phyloP scores from a whole-genome alignment of 2,888 invertebrate species.

The Podabrus alpinus region DNA sequence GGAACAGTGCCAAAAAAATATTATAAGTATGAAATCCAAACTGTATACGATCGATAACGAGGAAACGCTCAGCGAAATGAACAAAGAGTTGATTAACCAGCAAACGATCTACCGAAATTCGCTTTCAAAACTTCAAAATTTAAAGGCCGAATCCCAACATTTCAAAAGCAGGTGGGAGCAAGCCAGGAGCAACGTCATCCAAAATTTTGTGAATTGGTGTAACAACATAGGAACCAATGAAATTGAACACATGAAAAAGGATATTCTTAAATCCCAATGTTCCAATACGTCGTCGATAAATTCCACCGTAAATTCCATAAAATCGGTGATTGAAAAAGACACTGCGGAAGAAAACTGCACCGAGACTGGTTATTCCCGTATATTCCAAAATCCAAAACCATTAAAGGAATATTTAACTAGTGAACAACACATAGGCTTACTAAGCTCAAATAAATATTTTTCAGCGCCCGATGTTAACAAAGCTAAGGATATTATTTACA shows the following conservation, averaged over 20 bases:
- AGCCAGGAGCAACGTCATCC: slow-evolving; percentile 38
- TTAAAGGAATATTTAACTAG: background rate
- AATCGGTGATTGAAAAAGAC: background rate
- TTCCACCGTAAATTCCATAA: background rate
- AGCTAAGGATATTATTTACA: background rate
- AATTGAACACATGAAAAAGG: no score
- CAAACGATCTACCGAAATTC: slow-evolving; percentile 46
- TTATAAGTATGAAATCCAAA: slow-evolving; percentile 40
- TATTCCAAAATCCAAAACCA: background rate
- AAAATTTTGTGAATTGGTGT: slow-evolving; percentile 29
- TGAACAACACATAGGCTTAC: background rate
- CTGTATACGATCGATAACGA: slow-evolving; percentile 28
- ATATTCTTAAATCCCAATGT: background rate
- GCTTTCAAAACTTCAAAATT: slow-evolving; percentile 40
- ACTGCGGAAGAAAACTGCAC: background rate
- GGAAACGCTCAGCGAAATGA: slow-evolving; percentile 18
- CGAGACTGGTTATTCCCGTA: background rate
- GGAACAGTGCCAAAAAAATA: slow-evolving; percentile 46
- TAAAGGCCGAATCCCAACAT: slow-evolving; percentile 47
- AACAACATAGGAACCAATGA: background rate
- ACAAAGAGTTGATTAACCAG: slow-evolving; percentile 40
- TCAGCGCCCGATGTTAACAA: background rate
- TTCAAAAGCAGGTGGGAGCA: slow-evolving; percentile 43
- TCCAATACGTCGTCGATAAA: background rate
- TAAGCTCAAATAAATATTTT: background rate